Evolutionary conservation across 2,797 vertebrate genomes (phyloP), one percentile per base, ranked within the genome.

Genomic region (Sebastes taczanowskii): DNA sequence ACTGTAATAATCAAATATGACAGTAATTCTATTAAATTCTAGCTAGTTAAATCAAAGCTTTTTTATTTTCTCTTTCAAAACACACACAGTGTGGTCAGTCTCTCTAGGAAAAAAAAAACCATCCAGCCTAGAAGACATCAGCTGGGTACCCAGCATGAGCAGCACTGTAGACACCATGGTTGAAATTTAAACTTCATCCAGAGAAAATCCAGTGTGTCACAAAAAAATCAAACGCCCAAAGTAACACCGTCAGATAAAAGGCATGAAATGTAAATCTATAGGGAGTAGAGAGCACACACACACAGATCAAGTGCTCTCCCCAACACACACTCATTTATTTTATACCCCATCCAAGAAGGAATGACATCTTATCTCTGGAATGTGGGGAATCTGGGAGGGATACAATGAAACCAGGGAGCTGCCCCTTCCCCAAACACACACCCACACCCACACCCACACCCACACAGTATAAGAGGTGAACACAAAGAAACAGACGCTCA

Each of bases 321-420:
- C n/a, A 74, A 23, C 35, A 68, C 30, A 63, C 25, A 62, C 22
- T 46, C 34, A 73, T 53, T 58, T 23, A 76, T 55, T 60, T 32
- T 38, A 53, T 32, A 58, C 35, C 62, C 18, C 2, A n/a, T 78
- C 74, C 61, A 75, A 74, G 62, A 63, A 81, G 60, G 76, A 79
- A 88, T 93, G 86, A 92, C 92, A 90, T 91, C 80, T 87, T 89
- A 90, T 91, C 91, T 78, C 38, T 80, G 91, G 94, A 93, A 94
- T 94, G 91, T 80, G 64, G 82, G 61, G 83, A 91, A 91, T 91
- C 80, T 88, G 77, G 82, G 81, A 87, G 67, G 76, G 76, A 85
- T 78, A 90, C 86, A 89, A 92, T 88, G 83, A 90, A 84, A 83
- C 69, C 74, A 79, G 60, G 68, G 83, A 70, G 64, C 72, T 70